Base-by-base conservation (phyloP, 2,888 invertebrate species). In the Phaedon cochleariae region DNA sequence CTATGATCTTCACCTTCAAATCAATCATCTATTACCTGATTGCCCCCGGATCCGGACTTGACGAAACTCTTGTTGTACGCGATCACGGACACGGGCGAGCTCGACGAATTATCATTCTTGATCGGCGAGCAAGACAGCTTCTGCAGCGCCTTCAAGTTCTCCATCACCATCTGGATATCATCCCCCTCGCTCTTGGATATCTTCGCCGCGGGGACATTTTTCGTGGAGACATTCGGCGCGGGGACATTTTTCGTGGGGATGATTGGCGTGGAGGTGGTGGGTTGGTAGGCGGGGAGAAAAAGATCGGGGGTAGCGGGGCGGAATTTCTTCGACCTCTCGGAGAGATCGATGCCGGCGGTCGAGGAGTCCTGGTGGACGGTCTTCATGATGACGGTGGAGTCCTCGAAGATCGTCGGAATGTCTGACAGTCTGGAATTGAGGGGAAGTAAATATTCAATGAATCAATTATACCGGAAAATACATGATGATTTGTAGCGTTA, bases 131-230 rank as follows among this genome's bases (percentile, higher is more conserved):
- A 64, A 0, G 82, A 80, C 72, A 83, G 71, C 67, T 84, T 85
- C 70, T 85, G 85, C 48, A 86, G 76, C 52, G 83, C 84, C 71
- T 85, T 85, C 46, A 86, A 76, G 62, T 83, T 82, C 65, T 84
- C 85, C 83, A 85, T 85, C 18, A 85, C 84, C 74, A 84, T 84
- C 64, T 82, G 83, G 48, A 85, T 84, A 69, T 85, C 85, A 34
- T 81, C 82, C 18, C 77, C 79, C 22, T 80, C 80, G 5, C 68
- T 64, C 62, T 64, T 74, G 15, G 54, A 41, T 9, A 41, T 41
- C 6, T 41, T 41, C 41, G n/a, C n/a, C n/a, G n/a, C n/a, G n/a
- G n/a, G n/a, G n/a, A n/a, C n/a, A n/a, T n/a, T n/a, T n/a, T n/a
- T n/a, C n/a, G n/a, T n/a, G n/a, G n/a, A n/a, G n/a, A n/a, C n/a